A percentile compares a stretch with the other conserved stretches of the same genome.
These are phyloP conservation scores for Dicerorhinus sumatrensis DNA, from an alignment of 2,113 vertebrate species.

Conservation along the genomic window DNA sequence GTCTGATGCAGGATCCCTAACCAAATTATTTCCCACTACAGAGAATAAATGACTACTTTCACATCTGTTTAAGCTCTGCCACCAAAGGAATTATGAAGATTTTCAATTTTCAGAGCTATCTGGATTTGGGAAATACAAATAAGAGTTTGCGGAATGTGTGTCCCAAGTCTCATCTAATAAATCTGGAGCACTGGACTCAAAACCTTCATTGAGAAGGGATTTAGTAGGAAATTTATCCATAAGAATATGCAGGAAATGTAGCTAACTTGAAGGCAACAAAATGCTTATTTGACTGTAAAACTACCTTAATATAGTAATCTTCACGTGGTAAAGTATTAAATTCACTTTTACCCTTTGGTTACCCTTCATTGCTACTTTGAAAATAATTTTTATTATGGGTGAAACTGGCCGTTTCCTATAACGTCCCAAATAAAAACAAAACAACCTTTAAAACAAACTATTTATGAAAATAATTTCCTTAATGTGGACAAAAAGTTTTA, in stretches of 20 bases:
- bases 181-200: neutral
- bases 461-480: neutral
- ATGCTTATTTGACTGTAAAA: neutral
- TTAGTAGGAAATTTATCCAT: neutral
- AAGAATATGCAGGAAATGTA: neutral
- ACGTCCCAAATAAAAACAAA: neutral
- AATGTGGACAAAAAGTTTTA: neutral
- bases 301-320: neutral
- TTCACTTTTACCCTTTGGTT: neutral
- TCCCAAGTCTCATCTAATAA: neutral
- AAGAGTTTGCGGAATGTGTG: neutral
- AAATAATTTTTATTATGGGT: neutral
- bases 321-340: neutral
- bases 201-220: neutral
- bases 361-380: neutral
- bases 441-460: neutral
- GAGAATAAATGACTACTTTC: neutral
- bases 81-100: neutral
- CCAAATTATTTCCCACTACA: neutral
- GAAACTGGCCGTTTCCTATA: neutral
- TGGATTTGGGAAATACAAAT: neutral
- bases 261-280: neutral
- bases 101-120: neutral
- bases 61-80: neutral
- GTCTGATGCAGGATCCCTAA: neutral